Base-by-base conservation (phyloP, 2,888 invertebrate species). In the Gymnocheta viridis region DNA sequence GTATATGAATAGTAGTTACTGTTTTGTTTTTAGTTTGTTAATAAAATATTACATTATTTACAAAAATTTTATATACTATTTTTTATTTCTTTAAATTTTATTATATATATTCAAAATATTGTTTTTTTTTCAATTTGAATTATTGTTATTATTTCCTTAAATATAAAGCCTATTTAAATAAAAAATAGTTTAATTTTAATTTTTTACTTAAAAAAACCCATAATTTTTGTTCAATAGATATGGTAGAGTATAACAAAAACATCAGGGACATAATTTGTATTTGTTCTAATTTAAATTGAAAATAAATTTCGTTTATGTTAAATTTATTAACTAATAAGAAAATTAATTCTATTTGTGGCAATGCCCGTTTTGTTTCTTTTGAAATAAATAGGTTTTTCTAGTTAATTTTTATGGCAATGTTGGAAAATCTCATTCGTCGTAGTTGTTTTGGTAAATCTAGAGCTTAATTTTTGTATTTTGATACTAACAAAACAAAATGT, bases 41-140 rank as follows among this genome's bases (percentile, higher is more conserved):
- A 82, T 85, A 76, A 80, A 83, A 82, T 85, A 79, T 85, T 82
- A 85, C 85, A 85, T 74, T 85, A 85, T 85, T 32, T 82, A 85
- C 85, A 85, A 82, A 82, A 85, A 74, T 64, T 66, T 67, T 38
- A 22, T 47, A 58, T 64, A 29, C 44, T 49, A 22, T 12, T 54
- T 77, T 80, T 62, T 32, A 41, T 29, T 17, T 76, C 19, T 47
- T 67, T 29, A 5, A 29, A 49, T 51, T n/a, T 70, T 49, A 17
- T 77, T 44, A 70, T 72, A 70, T 51, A 66, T 73, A 72, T 60
- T 66, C 67, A 70, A 72, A 77, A 67, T 82, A 78, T 67, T 74
- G 19, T 56, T 60, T 67, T 49, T 22, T 54, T 80, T 83, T 80
- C 38, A 51, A 38, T 67, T 56, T 78, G 67, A 77, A 83, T 85